These are phyloP conservation scores for Nannobrachium achirus DNA, from an alignment of 2,113 vertebrate species.

Conservation along the genomic window DNA sequence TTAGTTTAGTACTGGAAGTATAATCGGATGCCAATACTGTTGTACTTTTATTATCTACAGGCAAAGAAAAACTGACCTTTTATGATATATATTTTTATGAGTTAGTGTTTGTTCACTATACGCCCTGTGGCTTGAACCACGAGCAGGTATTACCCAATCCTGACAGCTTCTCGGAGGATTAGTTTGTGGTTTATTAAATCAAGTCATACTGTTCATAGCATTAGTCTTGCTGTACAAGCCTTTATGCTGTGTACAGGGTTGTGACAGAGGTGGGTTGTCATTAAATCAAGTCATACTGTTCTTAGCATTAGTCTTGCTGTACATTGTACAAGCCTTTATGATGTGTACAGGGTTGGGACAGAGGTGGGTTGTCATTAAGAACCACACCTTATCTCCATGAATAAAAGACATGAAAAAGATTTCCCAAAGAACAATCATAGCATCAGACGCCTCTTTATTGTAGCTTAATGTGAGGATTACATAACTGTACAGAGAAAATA, in stretches of 20 bases:
- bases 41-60: no score
- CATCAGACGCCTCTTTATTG: slow-evolving; percentile 11
- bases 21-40: no score
- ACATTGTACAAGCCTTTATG: slow-evolving; percentile 10
- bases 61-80: no score
- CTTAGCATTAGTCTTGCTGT: no score
- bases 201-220: background rate
- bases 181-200: background rate
- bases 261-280: background rate
- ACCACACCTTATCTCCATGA: slow-evolving; percentile 32
- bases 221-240: no score
- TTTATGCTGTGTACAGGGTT: background rate
- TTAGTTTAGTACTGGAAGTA: no score
- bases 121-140: no score
- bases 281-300: background rate
- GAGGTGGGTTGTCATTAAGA: slow-evolving; percentile 8
- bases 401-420: slow-evolving; percentile 8
- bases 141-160: slow-evolving; percentile 4
- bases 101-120: no score
- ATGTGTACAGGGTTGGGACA: background rate
- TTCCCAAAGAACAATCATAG: slow-evolving; percentile 21
- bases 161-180: background rate
- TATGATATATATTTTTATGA: no score
- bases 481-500: background rate
- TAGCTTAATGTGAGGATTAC: background rate